Evolutionary conservation across 2,888 invertebrate genomes (phyloP).

Genomic region (Linnaemya tessellans): DNA sequence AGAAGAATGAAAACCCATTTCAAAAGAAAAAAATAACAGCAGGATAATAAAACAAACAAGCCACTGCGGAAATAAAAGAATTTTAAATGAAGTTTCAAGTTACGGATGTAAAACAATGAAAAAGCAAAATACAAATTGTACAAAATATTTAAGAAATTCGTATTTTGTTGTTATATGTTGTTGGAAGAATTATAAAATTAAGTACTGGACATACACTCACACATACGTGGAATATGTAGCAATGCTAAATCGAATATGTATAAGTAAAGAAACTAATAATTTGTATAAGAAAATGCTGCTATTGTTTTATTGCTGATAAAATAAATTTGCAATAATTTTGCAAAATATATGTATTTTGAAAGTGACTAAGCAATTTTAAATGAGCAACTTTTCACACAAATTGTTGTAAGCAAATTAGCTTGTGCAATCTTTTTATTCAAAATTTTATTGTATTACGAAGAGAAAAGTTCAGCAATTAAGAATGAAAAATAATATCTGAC

Average conservation of each 20-base stretch:
- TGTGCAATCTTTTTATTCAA: no score
- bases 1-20: constrained; percentile 40
- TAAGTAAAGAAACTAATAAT: background rate
- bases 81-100: constrained; percentile 70
- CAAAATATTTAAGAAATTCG: background rate
- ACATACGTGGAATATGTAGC: background rate
- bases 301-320: no score
- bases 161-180: background rate
- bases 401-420: no score
- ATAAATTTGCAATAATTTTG: no score
- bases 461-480: no score
- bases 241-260: background rate
- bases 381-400: no score
- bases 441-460: no score
- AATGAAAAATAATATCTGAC: no score
- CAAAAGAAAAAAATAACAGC: constrained; percentile 25
- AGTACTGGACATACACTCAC: background rate
- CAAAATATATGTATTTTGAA: no score
- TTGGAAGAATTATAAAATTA: background rate
- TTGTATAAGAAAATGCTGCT: no score
- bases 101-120: constrained; percentile 67
- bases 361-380: no score
- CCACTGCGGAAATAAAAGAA: constrained; percentile 71
- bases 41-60: constrained; percentile 55
- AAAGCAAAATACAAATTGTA: constrained; percentile 34